Base-by-base conservation (phyloP, 2,797 vertebrate genomes). In the Arnoldichthys spilopterus region DNA sequence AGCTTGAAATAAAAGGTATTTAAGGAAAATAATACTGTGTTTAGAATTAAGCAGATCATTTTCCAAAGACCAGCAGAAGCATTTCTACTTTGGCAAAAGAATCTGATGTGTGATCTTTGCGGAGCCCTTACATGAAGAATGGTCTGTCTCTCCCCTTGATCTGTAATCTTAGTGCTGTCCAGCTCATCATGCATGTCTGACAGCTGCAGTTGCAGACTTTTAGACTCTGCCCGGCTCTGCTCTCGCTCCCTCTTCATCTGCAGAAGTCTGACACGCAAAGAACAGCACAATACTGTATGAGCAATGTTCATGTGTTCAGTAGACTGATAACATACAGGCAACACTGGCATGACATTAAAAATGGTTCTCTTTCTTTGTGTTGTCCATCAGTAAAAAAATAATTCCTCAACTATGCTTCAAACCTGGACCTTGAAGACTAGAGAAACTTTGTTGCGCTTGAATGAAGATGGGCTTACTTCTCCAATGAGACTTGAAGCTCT, bases 111-210 rank as follows among this genome's bases (percentile, higher is more conserved):
- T 20, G 12, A 3, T 4, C 24, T 4, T 12, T 13, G 2, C 15
- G 59, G 16, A 9, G 30, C 54, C 34, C 22, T 91, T 86, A 99
- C 98, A 95, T 97, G 93, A 68, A 97, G 89, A 40, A 98, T 93
- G 69, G 93, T 82, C 56, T 95, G 94, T 75, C 94, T 96, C 82
- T 97, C 94, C 8, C 95, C 93, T 47, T 85, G 78, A 62, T 92
- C 90, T 0, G 88, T 85, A 54, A 81, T 94, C 81, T 96, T 98
- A 53, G 96, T 93, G 0, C 79, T 92, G 87, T 99, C 97, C 88
- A 99, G 87, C 82, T 98, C 97, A 37, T 99, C 97, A 0, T 99
- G 98, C 96, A 99, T 98, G 79, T 99, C 97, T 0, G 98, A 99
- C 15, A 99, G 96, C 88, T 99, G 97, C 84, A 96, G 96, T 88